A percentile compares a stretch with the other conserved stretches of the same genome.
These are phyloP conservation scores for Drosophila parabipectinata DNA, from an alignment of 1,140 invertebrate species.

Conservation along the genomic window DNA sequence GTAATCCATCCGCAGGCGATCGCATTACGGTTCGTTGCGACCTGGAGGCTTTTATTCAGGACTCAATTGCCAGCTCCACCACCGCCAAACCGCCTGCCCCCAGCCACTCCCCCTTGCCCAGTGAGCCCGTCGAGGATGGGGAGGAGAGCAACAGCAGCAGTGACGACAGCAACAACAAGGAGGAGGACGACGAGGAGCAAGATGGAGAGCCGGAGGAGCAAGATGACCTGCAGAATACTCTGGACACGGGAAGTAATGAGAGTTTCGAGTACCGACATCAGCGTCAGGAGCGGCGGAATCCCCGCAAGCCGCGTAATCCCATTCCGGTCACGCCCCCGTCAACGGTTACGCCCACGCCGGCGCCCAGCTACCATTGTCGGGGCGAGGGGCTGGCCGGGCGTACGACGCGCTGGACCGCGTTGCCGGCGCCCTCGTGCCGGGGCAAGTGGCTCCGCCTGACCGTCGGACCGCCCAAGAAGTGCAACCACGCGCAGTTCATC, in stretches of 20 bases:
- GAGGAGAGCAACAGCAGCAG: conserved; percentile 34
- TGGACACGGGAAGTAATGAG: conserved; percentile 55
- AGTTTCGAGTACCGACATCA: conserved; percentile 57
- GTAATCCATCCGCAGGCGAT: conserved; percentile 85
- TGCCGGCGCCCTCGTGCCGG: conserved; percentile 91
- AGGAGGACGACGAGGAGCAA: conserved; percentile 40
- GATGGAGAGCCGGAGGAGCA: conserved; percentile 52
- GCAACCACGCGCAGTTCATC: conserved; percentile 87
- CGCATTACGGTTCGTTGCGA: conserved; percentile 91
- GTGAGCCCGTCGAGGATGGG: conserved; percentile 7
- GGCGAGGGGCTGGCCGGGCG: conserved; percentile 90
- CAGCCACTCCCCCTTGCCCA: conserved; percentile 20
- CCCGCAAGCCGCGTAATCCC: conserved; percentile 10
- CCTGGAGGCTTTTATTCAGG: conserved; percentile 89
- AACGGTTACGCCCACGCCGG: conserved; percentile 29
- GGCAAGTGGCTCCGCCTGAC: conserved; percentile 92
- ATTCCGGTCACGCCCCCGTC: conserved; percentile 29
- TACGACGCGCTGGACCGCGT: conserved; percentile 90
- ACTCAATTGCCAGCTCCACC: conserved; percentile 31
- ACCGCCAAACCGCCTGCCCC: conserved; percentile 14
- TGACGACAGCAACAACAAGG: conserved; percentile 26
- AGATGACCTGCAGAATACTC: conserved; percentile 64
- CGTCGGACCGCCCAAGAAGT: conserved; percentile 86
- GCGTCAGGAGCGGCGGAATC: conserved; percentile 7
- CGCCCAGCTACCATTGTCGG: conserved; percentile 89